Evolutionary conservation across 2,888 invertebrate genomes (phyloP).

Genomic region (Lamproptera curius): DNA sequence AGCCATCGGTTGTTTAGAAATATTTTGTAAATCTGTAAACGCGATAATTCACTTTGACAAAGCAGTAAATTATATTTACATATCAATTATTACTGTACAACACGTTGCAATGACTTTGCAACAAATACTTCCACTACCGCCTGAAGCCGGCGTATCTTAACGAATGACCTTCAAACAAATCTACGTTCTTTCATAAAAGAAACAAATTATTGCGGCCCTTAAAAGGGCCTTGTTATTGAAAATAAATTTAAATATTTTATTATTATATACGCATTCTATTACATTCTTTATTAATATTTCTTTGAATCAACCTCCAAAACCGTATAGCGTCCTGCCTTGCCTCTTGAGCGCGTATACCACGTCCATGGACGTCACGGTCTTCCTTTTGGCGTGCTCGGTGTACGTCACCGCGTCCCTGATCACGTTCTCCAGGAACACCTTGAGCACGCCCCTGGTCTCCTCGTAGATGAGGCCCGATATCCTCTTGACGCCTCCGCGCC

Average conservation of each 20-base stretch:
- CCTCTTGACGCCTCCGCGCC: slow-evolving; percentile 83
- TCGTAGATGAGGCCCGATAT: slow-evolving; percentile 89
- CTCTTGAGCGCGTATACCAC: slow-evolving; percentile 91
- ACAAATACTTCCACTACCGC: no score
- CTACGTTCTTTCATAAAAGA: no score
- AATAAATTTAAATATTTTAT: slow-evolving; percentile 13
- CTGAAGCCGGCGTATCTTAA: no score
- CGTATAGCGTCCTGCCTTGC: slow-evolving; percentile 89
- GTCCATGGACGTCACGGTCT: slow-evolving; percentile 93
- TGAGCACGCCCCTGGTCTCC: slow-evolving; percentile 87
- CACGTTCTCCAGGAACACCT: slow-evolving; percentile 90
- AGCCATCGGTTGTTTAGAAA: no score
- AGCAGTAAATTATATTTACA: no score
- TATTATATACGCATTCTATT: not conserved
- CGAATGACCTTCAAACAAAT: no score
- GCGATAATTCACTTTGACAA: no score
- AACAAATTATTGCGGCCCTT: slow-evolving; percentile 36
- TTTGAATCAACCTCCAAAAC: slow-evolving; percentile 81
- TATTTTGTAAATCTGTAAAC: no score
- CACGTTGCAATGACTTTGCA: no score
- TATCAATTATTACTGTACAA: no score
- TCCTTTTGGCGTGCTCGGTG: slow-evolving; percentile 92
- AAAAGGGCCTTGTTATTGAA: slow-evolving; percentile 34
- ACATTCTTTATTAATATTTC: slow-evolving; percentile 14
- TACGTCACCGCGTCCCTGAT: slow-evolving; percentile 92